These are phyloP conservation scores for Nicator chloris DNA, from an alignment of 2,113 vertebrate genomes.

Conservation along the genomic window DNA sequence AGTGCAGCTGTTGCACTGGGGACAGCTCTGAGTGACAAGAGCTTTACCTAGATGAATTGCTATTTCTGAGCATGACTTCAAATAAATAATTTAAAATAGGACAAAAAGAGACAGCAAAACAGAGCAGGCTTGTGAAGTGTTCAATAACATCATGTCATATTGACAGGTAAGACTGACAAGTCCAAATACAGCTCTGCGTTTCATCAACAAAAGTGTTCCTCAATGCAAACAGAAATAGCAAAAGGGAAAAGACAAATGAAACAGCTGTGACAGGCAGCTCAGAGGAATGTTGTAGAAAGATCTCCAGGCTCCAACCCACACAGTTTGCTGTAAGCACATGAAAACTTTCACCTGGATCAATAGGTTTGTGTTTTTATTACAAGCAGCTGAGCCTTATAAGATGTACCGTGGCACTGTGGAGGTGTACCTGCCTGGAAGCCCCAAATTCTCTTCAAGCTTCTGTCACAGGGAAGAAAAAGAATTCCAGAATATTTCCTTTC, in stretches of 20 bases:
- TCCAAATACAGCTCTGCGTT: background rate
- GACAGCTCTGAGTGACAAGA: background rate
- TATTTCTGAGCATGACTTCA: background rate
- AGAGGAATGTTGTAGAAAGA: accelerated
- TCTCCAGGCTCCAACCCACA: background rate
- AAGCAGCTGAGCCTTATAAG: background rate
- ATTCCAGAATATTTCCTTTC: background rate
- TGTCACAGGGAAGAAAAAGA: background rate
- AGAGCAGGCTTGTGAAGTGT: background rate
- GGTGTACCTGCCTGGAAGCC: background rate
- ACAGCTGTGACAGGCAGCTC: background rate
- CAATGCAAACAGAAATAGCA: background rate
- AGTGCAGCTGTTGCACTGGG: background rate
- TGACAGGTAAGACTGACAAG: conserved; percentile 15
- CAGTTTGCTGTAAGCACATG: background rate
- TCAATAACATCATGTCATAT: background rate
- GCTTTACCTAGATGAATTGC: background rate
- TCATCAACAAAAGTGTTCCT: background rate
- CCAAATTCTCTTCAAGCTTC: background rate
- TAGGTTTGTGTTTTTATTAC: background rate
- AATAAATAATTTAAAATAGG: background rate
- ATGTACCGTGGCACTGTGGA: accelerated
- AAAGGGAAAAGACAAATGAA: background rate
- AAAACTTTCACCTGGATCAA: background rate
- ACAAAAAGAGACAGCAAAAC: background rate